Conservation (phyloP, 1,140 invertebrate species). For the Chironomus striatipennis region DNA sequence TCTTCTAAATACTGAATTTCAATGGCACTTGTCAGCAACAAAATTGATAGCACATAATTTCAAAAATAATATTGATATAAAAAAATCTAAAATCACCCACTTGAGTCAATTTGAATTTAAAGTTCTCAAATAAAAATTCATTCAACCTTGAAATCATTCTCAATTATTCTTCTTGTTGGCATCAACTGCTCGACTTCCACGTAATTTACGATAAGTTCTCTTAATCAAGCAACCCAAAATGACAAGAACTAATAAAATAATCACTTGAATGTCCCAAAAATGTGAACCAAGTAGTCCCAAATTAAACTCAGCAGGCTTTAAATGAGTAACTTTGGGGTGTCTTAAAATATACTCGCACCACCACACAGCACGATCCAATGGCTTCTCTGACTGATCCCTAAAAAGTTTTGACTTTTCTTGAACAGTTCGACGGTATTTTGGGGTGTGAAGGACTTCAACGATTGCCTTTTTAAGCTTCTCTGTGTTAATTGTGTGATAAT, state of each 20-base stretch:
- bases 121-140: neutral
- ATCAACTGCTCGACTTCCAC: neutral
- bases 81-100: too few relatives aligned
- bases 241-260: neutral
- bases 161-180: neutral
- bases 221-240: neutral
- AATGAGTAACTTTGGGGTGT: neutral
- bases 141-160: neutral
- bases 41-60: too few relatives aligned
- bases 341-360: slow-evolving; percentile 43
- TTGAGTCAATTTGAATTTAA: too few relatives aligned
- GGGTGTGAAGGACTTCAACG: slow-evolving; percentile 30
- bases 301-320: neutral
- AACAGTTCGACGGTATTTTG: slow-evolving; percentile 36
- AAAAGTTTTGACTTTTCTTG: slow-evolving; percentile 37
- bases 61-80: too few relatives aligned
- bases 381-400: slow-evolving; percentile 43
- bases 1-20: too few relatives aligned
- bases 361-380: slow-evolving; percentile 42
- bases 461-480: slow-evolving; percentile 27
- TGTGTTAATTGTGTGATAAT: slow-evolving; percentile 28
- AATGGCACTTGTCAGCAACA: too few relatives aligned
- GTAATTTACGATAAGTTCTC: neutral
- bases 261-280: neutral
- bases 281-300: neutral